Evolutionary conservation across 2,888 invertebrate species (phyloP).

Genomic region (Drosophila kanekoi): DNA sequence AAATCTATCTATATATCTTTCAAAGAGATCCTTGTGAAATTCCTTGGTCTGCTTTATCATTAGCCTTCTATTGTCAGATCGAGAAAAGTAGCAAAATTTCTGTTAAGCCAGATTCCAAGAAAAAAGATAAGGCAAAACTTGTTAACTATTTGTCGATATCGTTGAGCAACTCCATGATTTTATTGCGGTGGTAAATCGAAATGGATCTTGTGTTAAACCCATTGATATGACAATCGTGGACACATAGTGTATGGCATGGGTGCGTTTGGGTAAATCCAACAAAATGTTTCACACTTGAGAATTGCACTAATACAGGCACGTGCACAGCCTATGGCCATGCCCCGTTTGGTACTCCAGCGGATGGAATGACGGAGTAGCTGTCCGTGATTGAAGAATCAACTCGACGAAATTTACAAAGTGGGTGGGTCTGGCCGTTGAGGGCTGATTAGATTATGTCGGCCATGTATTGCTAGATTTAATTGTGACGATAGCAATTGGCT

Average conservation of each 20-base stretch:
- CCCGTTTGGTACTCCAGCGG: background rate
- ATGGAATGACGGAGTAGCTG: background rate
- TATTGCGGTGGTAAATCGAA: background rate
- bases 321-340: no score
- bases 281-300: background rate
- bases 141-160: no score
- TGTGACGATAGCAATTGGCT: slow-evolving; percentile 31
- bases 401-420: slow-evolving; percentile 13
- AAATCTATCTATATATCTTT: no score
- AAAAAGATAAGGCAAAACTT: no score
- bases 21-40: no score
- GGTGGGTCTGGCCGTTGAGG: slow-evolving; percentile 11
- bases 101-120: no score
- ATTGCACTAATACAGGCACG: background rate
- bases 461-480: slow-evolving; percentile 64
- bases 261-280: slow-evolving; percentile 10
- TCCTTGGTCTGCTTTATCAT: no score
- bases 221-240: background rate
- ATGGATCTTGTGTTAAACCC: background rate
- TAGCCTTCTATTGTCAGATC: no score
- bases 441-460: slow-evolving; percentile 71
- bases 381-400: background rate
- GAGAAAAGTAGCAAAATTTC: no score
- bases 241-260: no score
- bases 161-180: no score